Conservation (phyloP, 2,797 vertebrate species). For the Pseudochirops corinnae region DNA sequence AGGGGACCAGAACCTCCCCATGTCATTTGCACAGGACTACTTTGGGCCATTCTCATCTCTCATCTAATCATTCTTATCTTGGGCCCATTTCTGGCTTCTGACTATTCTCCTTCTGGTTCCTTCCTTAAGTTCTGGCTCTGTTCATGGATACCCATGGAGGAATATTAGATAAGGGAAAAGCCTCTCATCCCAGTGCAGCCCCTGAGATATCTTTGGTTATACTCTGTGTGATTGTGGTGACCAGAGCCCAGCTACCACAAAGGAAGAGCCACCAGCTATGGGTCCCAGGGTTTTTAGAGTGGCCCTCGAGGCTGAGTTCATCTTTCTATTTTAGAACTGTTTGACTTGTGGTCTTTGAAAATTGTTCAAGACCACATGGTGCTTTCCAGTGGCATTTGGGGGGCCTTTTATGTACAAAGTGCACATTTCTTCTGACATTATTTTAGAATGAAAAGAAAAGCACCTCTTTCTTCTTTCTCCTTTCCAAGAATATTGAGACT, state of each 20-base stretch:
- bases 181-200: neutral
- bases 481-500: neutral
- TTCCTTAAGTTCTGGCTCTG: neutral
- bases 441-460: neutral
- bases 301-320: neutral
- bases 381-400: neutral
- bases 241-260: neutral
- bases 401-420: neutral
- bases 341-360: neutral
- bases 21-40: neutral
- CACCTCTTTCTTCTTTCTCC: neutral
- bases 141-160: neutral
- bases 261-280: neutral
- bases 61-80: neutral
- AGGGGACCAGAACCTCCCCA: neutral
- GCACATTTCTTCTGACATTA: neutral
- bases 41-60: neutral
- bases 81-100: neutral
- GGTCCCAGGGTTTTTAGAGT: neutral
- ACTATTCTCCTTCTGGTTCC: neutral
- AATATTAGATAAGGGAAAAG: neutral
- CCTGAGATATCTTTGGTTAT: neutral
- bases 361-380: neutral
- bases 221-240: neutral
- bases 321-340: neutral